phyloP scores from a whole-genome alignment of 2,888 invertebrate species.

The Amaurobius ferox region DNA sequence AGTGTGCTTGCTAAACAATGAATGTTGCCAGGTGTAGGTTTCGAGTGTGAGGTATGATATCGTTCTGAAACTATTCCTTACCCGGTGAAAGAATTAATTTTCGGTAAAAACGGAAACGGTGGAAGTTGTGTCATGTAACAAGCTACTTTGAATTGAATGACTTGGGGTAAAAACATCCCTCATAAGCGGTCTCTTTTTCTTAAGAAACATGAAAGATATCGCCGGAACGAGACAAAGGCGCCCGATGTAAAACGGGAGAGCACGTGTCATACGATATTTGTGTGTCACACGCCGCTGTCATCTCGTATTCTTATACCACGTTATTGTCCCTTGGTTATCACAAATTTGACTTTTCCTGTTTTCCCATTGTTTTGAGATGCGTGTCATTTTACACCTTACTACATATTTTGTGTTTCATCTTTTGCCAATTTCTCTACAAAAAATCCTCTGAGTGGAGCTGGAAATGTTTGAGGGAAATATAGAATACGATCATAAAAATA shows the following conservation, averaged over 20 bases:
- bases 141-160: slow-evolving; percentile 3
- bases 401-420: too few relatives aligned
- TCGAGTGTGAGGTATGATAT: background rate
- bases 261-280: background rate
- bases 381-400: too few relatives aligned
- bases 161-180: background rate
- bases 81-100: background rate
- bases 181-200: background rate
- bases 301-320: background rate
- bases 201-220: background rate
- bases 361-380: too few relatives aligned
- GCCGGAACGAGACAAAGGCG: background rate
- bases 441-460: too few relatives aligned
- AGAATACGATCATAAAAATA: too few relatives aligned
- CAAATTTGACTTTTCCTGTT: too few relatives aligned
- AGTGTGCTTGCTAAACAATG: too few relatives aligned
- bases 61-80: background rate
- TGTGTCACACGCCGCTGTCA: background rate
- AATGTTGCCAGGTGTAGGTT: background rate
- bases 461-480: too few relatives aligned
- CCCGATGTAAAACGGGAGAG: background rate
- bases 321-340: background rate
- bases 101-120: background rate
- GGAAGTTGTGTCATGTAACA: background rate
- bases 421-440: too few relatives aligned